phyloP scores from a whole-genome alignment of 2,797 vertebrate genomes.

The Morelia viridis region DNA sequence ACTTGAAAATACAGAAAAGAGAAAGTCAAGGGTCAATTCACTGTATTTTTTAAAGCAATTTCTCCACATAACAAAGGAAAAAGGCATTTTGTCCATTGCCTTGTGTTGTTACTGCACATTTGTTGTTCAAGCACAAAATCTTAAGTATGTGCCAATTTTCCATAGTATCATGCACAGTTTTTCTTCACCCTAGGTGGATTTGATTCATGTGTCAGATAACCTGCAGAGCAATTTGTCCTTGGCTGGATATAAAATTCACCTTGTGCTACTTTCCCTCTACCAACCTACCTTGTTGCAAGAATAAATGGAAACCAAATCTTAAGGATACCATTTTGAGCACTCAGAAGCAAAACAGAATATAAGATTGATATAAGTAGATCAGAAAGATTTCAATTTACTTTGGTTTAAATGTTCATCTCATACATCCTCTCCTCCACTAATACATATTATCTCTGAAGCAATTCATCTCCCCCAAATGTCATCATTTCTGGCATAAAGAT shows the following conservation, averaged over 20 bases:
- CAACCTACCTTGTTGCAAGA: neutral
- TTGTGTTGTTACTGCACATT: neutral
- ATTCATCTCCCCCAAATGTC: conserved; percentile 31
- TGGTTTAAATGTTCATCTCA: neutral
- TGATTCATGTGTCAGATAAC: conserved; percentile 3
- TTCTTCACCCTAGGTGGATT: neutral
- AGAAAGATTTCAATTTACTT: neutral
- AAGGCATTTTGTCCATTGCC: neutral
- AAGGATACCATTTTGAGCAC: neutral
- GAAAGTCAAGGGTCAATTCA: neutral
- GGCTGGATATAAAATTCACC: neutral
- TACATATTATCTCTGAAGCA: neutral
- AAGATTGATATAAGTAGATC: neutral
- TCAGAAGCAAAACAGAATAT: neutral
- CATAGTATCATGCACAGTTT: neutral
- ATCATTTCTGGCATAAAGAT: conserved; percentile 35
- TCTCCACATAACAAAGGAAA: neutral
- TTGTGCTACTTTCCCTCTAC: neutral
- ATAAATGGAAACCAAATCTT: neutral
- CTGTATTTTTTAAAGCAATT: neutral
- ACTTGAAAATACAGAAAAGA: neutral
- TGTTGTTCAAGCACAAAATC: neutral
- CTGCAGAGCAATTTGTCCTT: neutral
- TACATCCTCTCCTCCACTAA: neutral
- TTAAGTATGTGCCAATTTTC: neutral